Base-by-base conservation (phyloP, 2,113 vertebrate genomes). In the Apistogramma diplotaenia region DNA sequence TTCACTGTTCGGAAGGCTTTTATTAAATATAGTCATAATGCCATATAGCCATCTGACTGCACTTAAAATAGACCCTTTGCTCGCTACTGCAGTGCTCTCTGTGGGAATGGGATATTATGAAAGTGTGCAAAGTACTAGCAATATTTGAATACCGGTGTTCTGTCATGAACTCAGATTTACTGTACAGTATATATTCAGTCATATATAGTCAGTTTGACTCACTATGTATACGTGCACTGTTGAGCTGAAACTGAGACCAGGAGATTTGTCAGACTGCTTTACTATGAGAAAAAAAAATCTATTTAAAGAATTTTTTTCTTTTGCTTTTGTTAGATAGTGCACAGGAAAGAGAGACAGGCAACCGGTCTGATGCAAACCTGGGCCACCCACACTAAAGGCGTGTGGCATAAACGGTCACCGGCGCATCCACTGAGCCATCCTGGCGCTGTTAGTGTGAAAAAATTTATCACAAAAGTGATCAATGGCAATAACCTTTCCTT, bases 11-110 rank as follows among this genome's bases (percentile, higher is more conserved):
- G 19, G 88, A 73, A 91, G 83, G 89, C 89, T 92, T 92, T 91
- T 93, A 93, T 93, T 92, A 92, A 92, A 93, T 92, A 92, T 89
- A 92, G 88, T 88, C 87, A 86, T 82, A 59, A 62, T 81, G 89
- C 91, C 85, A 87, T 89, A 90, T 81, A 92, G 88, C 91, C 88
- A 83, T 93, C 85, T 87, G 76, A 85, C 87, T 90, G 85, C 88
- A 85, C 91, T 92, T 89, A 92, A 92, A 94, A 92, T 93, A 92
- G 92, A 87, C 81, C 84, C 72, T 86, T 74, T 74, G 56, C 85
- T 86, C 15, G n/a, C 82, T 75, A 46, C 89, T 78, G 84, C 84
- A 87, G 83, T 83, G 82, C 90, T 91, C 91, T 89, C 87, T 59
- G 81, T 76, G 87, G 90, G 86, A 91, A 91, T 84, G 46, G 81